Conservation (phyloP, 92 coral and sea anemone genomes). For the Epizoanthus illoricatus region DNA sequence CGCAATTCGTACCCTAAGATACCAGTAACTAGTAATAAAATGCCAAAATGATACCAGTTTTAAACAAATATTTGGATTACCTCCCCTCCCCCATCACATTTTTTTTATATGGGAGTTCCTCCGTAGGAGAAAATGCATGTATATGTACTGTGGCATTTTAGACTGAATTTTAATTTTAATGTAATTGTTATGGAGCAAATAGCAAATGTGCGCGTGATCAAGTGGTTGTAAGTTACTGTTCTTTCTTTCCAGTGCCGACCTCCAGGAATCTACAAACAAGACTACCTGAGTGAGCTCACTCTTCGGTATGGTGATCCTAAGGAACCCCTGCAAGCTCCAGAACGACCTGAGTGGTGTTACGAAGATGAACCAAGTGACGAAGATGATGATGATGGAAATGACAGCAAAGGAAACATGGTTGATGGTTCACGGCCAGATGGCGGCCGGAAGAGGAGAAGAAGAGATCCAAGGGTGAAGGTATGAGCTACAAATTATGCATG, state of each 20-base stretch:
- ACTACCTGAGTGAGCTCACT: constrained; percentile 78
- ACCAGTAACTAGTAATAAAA: no score
- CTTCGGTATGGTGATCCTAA: constrained; percentile 77
- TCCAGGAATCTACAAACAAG: constrained; percentile 93
- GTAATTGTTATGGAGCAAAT: no score
- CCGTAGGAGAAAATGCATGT: no score
- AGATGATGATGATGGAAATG: constrained; percentile 70
- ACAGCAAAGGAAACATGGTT: constrained; percentile 21
- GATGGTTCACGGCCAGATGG: constrained; percentile 73
- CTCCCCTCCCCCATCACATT: no score
- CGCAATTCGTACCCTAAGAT: no score
- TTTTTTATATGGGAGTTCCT: no score
- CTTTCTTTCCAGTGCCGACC: constrained; percentile 61
- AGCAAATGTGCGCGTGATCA: no score
- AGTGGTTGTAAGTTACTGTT: no score
- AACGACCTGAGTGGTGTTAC: constrained; percentile 92
- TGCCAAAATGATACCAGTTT: no score
- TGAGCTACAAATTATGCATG: background rate
- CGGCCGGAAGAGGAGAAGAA: constrained; percentile 63
- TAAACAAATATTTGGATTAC: no score
- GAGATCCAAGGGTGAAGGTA: constrained; percentile 62
- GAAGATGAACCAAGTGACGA: constrained; percentile 83
- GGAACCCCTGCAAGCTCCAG: constrained; percentile 70
- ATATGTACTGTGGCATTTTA: no score
- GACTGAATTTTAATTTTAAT: no score